Conservation (phyloP, 2,797 vertebrate species). For the Eremophila alpestris region DNA sequence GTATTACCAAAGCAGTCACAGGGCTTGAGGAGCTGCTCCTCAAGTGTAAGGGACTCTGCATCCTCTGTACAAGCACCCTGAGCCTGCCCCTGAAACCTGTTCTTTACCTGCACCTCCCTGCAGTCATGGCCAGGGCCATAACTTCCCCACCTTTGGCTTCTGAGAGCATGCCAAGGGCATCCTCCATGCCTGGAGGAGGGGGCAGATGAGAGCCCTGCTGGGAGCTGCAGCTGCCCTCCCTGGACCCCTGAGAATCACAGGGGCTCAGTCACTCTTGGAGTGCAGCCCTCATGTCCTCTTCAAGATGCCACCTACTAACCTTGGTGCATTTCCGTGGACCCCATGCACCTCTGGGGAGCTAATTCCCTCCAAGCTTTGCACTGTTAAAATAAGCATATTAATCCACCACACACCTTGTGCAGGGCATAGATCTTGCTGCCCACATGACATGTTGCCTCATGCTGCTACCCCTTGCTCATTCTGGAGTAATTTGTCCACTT, state of each 20-base stretch:
- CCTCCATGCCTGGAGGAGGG: not conserved
- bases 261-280: not conserved
- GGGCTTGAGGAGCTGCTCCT: not conserved
- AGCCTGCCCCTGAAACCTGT: not conserved
- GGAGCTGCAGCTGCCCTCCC: not conserved
- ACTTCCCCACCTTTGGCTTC: not conserved
- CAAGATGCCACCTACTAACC: not conserved
- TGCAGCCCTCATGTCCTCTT: not conserved
- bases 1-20: not conserved
- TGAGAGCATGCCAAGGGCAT: not conserved
- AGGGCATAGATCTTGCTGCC: not conserved
- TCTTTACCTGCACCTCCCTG: not conserved
- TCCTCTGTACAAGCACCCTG: not conserved
- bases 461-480: not conserved
- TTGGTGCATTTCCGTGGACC: not conserved
- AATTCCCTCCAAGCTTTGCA: not conserved
- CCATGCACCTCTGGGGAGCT: fast-evolving
- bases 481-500: not conserved
- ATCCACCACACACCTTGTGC: not conserved
- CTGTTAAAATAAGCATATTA: not conserved
- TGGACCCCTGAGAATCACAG: not conserved
- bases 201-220: not conserved
- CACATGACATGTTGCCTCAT: not conserved
- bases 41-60: not conserved
- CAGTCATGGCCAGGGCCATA: not conserved